Conservation (phyloP, 2,888 invertebrate species). For the Drosophila barbarae region DNA sequence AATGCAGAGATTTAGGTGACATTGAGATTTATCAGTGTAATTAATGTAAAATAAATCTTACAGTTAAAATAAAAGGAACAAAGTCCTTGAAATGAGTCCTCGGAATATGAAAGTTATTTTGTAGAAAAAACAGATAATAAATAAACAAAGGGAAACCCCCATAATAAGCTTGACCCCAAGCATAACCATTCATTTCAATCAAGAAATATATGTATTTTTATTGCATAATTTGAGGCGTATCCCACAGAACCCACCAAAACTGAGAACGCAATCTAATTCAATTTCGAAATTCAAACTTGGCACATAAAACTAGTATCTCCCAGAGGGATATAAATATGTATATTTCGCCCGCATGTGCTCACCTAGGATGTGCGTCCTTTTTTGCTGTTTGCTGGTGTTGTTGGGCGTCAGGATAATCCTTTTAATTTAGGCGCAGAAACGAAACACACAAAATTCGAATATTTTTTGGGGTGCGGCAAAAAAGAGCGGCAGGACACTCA, state of each 20-base stretch:
- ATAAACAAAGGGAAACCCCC: not conserved
- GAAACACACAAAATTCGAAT: slow-evolving; percentile 41
- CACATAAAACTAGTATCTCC: slow-evolving; percentile 20
- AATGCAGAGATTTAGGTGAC: slow-evolving; percentile 1
- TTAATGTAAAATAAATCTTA: not conserved
- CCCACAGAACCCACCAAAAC: slow-evolving; percentile 10
- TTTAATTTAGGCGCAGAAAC: slow-evolving; percentile 48
- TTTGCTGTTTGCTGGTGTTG: not conserved
- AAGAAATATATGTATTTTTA: slow-evolving; percentile 1
- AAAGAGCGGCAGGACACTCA: slow-evolving; percentile 32
- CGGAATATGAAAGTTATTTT: not conserved
- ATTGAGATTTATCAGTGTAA: not conserved
- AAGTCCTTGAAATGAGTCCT: not conserved
- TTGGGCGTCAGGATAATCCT: slow-evolving; percentile 56
- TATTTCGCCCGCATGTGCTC: slow-evolving; percentile 28
- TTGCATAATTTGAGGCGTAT: slow-evolving; percentile 45
- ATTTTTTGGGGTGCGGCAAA: slow-evolving; percentile 61
- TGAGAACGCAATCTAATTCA: slow-evolving; percentile 33
- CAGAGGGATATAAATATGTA: not conserved
- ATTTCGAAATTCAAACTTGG: slow-evolving; percentile 35
- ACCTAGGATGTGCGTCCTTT: slow-evolving; percentile 42
- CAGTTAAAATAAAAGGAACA: not conserved
- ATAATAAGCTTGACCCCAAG: not conserved
- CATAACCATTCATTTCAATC: not conserved
- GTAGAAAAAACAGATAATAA: not conserved